These are phyloP conservation scores for Xiphophorus maculatus DNA, from an alignment of 2,113 vertebrate species.

Conservation along the genomic window DNA sequence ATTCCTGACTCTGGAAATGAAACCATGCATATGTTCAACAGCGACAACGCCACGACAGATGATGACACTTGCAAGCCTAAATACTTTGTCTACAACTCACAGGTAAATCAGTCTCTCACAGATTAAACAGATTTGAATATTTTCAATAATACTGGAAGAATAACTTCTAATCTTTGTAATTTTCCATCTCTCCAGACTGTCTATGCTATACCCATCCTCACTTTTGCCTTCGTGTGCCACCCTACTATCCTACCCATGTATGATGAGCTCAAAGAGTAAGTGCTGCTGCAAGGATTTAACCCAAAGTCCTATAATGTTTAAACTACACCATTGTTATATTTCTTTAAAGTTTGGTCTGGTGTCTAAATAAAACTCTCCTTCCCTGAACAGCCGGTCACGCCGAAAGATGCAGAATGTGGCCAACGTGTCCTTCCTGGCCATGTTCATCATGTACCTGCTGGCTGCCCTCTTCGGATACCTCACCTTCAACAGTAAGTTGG, in stretches of 20 bases:
- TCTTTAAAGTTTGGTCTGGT: background rate
- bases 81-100: constrained; percentile 94
- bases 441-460: constrained; percentile 97
- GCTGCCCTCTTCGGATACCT: constrained; percentile 97
- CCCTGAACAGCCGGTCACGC: constrained; percentile 86
- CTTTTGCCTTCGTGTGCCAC: constrained; percentile 97
- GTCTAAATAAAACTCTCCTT: constrained; percentile 2
- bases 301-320: background rate
- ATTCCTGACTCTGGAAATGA: constrained; percentile 68
- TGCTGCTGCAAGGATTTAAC: background rate
- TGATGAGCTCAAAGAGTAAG: constrained; percentile 94
- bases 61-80: constrained; percentile 86
- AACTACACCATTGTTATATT: background rate
- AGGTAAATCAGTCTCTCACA: constrained; percentile 80
- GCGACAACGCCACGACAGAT: constrained; percentile 52
- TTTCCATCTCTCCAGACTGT: constrained; percentile 83
- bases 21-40: constrained; percentile 80
- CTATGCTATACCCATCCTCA: constrained; percentile 94
- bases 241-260: constrained; percentile 97
- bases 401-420: constrained; percentile 95
- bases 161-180: rapidly evolving
- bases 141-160: background rate
- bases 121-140: background rate
- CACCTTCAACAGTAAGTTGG: constrained; percentile 90
- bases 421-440: constrained; percentile 94